Percentiles rank a stretch among this genome's conserved stretches.
phyloP scores from a whole-genome alignment of 2,113 vertebrate genomes.

The Ciconia maguari region DNA sequence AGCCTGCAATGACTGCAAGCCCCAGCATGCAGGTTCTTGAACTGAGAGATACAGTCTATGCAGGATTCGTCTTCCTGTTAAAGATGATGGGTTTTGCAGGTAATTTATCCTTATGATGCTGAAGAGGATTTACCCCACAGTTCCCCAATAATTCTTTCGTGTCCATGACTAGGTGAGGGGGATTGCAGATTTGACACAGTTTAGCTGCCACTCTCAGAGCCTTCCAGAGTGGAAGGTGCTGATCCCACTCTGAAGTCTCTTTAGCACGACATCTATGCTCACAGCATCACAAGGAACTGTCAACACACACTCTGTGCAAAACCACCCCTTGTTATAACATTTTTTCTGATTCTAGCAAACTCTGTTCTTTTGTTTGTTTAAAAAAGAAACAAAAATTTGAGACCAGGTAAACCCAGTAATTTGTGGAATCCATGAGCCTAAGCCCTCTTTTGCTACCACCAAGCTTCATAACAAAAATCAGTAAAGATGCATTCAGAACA shows the following conservation, averaged over 20 bases:
- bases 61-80: background rate
- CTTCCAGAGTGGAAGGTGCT: background rate
- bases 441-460: background rate
- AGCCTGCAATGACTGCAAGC: background rate
- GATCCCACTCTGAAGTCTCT: background rate
- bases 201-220: background rate
- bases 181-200: background rate
- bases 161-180: background rate
- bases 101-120: background rate
- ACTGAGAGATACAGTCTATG: background rate
- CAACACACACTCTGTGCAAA: background rate
- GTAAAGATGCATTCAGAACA: background rate
- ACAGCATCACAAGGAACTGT: background rate
- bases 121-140: background rate
- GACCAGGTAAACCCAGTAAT: background rate
- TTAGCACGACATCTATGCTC: background rate
- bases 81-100: background rate
- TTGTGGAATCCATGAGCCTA: background rate
- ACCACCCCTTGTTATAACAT: background rate
- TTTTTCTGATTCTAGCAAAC: background rate
- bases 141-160: background rate
- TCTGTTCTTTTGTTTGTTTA: background rate
- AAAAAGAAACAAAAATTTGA: background rate
- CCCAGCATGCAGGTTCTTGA: background rate
- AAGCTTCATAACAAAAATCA: background rate